These are phyloP conservation scores for Aphidius ervi DNA, from an alignment of 1,140 invertebrate species.

Conservation along the genomic window DNA sequence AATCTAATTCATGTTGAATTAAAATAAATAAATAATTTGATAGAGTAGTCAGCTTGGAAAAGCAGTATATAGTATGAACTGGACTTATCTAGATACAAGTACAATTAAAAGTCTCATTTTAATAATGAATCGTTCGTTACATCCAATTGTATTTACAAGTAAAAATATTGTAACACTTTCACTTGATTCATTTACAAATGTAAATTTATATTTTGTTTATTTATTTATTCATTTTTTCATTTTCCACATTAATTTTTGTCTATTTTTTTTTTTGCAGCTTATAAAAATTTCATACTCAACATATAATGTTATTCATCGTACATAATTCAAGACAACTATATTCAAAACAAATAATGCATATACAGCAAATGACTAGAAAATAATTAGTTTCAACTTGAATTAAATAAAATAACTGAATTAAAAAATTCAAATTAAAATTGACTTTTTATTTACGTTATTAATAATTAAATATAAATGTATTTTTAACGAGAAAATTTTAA, in stretches of 20 bases:
- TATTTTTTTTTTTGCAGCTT: constrained; percentile 4
- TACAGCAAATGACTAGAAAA: too few species aligned
- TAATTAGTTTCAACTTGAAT: too few species aligned
- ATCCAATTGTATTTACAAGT: constrained; percentile 11
- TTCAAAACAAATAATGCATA: neutral
- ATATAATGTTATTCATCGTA: neutral
- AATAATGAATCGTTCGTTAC: neutral
- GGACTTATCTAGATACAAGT: neutral
- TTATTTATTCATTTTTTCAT: neutral
- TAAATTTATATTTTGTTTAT: neutral
- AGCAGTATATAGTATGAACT: neutral
- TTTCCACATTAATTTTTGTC: neutral
- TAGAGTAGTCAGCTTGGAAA: neutral
- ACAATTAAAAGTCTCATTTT: neutral
- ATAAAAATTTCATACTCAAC: constrained; percentile 16
- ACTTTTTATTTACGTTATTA: too few species aligned
- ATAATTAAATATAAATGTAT: too few species aligned
- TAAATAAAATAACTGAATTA: too few species aligned
- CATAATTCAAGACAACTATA: neutral
- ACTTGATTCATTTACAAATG: constrained; percentile 4
- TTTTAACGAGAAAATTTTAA: too few species aligned
- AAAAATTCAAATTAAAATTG: too few species aligned
- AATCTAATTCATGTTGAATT: neutral
- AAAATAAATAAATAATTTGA: neutral
- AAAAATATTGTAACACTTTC: constrained; percentile 2